Conservation (phyloP, 2,113 vertebrate species). For the Psilopsiagon aymara region DNA sequence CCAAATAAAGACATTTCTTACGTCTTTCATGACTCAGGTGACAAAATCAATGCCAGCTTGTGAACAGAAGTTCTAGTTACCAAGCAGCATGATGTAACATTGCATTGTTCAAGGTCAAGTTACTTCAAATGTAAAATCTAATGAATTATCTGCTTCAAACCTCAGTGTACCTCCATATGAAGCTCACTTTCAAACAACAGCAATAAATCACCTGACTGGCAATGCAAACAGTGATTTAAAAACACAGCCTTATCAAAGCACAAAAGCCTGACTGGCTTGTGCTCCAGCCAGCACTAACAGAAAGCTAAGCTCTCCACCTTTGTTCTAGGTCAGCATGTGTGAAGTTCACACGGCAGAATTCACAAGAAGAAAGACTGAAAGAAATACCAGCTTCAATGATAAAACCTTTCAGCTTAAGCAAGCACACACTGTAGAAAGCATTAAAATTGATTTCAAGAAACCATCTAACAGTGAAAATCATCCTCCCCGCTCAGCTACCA, state of each 20-base stretch:
- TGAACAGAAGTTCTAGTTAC: background rate
- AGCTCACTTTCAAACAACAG: background rate
- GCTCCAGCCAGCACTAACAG: slow-evolving; percentile 12
- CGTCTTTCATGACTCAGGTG: background rate
- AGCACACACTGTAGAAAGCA: background rate
- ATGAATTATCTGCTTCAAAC: slow-evolving; percentile 12
- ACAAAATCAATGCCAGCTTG: background rate
- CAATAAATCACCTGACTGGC: slow-evolving; percentile 23
- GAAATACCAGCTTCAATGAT: background rate
- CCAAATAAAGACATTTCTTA: background rate
- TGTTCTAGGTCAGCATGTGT: slow-evolving; percentile 46
- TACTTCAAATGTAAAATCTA: background rate
- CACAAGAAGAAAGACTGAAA: slow-evolving; percentile 4
- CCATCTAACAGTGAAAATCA: background rate
- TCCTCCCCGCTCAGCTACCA: background rate
- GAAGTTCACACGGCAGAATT: slow-evolving; percentile 29
- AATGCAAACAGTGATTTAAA: slow-evolving; percentile 31
- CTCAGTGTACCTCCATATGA: background rate
- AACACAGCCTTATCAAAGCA: slow-evolving; percentile 17
- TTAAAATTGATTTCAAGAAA: background rate
- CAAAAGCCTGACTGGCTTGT: background rate
- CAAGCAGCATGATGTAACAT: background rate
- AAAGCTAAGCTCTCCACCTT: slow-evolving; percentile 17
- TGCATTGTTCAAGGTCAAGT: slow-evolving; percentile 20
- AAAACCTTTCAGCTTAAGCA: background rate